Percentiles rank a stretch among this genome's conserved stretches.
phyloP scores from a whole-genome alignment of 2,113 vertebrate genomes.

The Misgurnus anguillicaudatus region DNA sequence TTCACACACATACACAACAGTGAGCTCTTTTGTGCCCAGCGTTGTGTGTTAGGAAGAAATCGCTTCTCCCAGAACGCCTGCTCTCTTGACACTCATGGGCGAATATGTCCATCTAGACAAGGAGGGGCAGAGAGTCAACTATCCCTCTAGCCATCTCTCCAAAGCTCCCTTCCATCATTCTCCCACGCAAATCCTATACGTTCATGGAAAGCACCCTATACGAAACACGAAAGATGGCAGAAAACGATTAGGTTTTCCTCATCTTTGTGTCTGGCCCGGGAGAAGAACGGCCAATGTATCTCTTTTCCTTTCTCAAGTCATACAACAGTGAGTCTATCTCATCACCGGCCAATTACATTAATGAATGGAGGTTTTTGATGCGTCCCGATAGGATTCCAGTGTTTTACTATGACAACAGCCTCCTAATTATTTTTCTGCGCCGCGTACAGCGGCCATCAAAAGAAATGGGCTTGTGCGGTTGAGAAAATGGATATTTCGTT shows the following conservation, averaged over 20 bases:
- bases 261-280: conserved; percentile 45
- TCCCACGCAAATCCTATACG: conserved; percentile 32
- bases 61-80: conserved; percentile 28
- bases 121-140: conserved; percentile 30
- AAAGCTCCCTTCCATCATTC: neutral
- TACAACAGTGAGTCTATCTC: conserved; percentile 58
- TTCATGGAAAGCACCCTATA: neutral
- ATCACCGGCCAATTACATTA: conserved; percentile 59
- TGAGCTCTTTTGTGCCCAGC: conserved; percentile 49
- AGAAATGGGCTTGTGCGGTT: conserved; percentile 14
- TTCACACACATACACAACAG: conserved; percentile 35
- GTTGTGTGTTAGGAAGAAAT: conserved; percentile 10
- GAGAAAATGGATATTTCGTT: conserved; percentile 30
- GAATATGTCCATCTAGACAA: conserved; percentile 52
- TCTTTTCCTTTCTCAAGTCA: conserved; percentile 58
- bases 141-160: conserved; percentile 19
- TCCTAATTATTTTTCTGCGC: conserved; percentile 49
- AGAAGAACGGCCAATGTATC: conserved; percentile 51
- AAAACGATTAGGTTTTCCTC: conserved; percentile 60
- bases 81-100: conserved; percentile 29
- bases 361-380: conserved; percentile 58
- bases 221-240: conserved; percentile 65
- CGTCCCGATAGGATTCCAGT: conserved; percentile 49
- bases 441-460: conserved; percentile 31
- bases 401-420: conserved; percentile 52